Evolutionary conservation across 2,797 vertebrate species (phyloP).

Genomic region (Xiphorhynchus erythropygius): DNA sequence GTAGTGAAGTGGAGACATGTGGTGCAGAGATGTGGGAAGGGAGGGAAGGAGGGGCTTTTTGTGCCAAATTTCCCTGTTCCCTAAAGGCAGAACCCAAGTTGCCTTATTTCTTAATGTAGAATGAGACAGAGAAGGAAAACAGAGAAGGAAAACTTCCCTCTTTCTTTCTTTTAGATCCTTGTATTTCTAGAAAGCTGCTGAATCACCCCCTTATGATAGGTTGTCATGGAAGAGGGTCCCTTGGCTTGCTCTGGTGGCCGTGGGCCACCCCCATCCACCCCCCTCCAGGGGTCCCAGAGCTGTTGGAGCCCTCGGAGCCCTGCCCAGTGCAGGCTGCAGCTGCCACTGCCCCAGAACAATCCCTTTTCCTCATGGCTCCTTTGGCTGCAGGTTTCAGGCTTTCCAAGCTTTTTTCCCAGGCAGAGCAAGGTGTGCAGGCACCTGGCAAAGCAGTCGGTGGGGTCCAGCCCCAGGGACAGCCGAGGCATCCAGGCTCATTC

Average conservation of each 20-base stretch:
- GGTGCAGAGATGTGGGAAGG: background rate
- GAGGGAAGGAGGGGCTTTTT: constrained; percentile 35
- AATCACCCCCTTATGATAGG: constrained; percentile 29
- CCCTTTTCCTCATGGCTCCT: background rate
- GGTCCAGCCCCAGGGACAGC: background rate
- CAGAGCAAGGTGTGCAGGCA: background rate
- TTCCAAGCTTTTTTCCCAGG: background rate
- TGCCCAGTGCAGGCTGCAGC: background rate
- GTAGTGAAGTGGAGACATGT: background rate
- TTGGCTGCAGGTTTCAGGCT: background rate
- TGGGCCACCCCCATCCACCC: background rate
- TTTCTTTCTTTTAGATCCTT: constrained; percentile 46
- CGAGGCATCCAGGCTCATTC: fast-evolving
- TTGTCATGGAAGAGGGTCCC: background rate
- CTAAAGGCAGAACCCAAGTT: constrained; percentile 41
- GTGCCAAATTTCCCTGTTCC: constrained; percentile 55
- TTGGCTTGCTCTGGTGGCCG: background rate
- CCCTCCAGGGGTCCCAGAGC: background rate
- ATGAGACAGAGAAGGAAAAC: constrained; percentile 38
- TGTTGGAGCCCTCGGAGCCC: background rate
- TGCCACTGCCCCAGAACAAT: background rate
- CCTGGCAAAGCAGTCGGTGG: fast-evolving
- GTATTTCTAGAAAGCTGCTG: constrained; percentile 63
- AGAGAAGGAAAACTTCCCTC: constrained; percentile 54
- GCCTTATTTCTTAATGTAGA: constrained; percentile 48